Conservation (phyloP, 2,797 vertebrate species). For the Trichosurus vulpecula region DNA sequence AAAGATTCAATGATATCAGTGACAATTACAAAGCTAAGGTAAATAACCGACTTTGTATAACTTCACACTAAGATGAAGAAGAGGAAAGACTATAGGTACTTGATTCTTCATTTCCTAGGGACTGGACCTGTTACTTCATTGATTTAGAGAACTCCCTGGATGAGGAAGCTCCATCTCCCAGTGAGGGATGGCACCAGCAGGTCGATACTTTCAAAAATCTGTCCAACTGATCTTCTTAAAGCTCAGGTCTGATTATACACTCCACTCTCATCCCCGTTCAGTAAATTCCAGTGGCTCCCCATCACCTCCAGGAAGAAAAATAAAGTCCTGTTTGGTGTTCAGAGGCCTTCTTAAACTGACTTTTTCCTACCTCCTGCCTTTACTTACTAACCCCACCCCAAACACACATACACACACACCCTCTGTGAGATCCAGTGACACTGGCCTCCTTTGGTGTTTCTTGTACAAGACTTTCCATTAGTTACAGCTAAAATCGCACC, state of each 20-base stretch:
- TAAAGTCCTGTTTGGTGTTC: neutral
- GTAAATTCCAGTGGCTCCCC: neutral
- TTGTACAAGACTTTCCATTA: neutral
- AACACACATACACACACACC: accelerated
- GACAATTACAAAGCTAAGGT: neutral
- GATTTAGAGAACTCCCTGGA: neutral
- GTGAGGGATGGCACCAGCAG: neutral
- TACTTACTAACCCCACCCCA: neutral
- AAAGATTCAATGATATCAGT: neutral
- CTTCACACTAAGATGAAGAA: neutral
- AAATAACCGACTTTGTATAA: too few relatives aligned
- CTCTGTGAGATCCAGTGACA: neutral
- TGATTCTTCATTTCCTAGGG: neutral
- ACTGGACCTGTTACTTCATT: neutral
- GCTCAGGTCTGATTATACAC: too few relatives aligned
- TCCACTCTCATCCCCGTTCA: neutral
- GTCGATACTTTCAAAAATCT: neutral
- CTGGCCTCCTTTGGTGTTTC: neutral
- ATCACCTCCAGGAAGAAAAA: neutral
- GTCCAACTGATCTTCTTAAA: neutral
- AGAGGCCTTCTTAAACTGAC: neutral
- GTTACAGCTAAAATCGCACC: neutral
- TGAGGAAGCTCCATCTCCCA: neutral
- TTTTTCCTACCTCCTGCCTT: neutral
- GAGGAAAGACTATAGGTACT: neutral